These are phyloP conservation scores for Sturnira hondurensis DNA, from an alignment of 2,113 vertebrate species.

Conservation along the genomic window DNA sequence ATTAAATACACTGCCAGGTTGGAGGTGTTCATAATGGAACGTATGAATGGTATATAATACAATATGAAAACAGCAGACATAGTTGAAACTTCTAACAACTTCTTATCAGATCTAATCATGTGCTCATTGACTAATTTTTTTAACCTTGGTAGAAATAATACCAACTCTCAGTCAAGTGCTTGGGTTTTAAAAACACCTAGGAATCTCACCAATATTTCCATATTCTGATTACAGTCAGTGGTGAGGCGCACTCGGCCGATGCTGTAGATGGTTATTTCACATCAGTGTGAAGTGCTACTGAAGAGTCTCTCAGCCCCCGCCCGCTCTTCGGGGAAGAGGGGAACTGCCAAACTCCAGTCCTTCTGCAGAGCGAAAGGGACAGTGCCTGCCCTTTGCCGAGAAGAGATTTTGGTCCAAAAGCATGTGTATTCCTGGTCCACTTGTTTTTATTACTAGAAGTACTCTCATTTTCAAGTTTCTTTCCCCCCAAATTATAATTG, in stretches of 20 bases:
- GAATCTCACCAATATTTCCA: background rate
- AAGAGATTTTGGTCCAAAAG: background rate
- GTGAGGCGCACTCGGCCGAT: background rate
- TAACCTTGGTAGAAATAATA: background rate
- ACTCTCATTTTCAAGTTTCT: conserved; percentile 43
- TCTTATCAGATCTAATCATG: background rate
- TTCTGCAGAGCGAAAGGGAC: background rate
- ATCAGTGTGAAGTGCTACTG: background rate
- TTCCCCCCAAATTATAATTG: conserved; percentile 43
- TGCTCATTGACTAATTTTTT: background rate
- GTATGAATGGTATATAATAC: background rate
- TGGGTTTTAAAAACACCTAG: background rate
- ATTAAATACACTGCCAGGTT: background rate
- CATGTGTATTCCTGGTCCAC: background rate
- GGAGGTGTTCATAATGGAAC: background rate
- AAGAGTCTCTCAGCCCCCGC: background rate
- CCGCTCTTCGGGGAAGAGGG: background rate
- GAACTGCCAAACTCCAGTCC: background rate
- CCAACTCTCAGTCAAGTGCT: background rate
- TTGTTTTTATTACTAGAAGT: conserved; percentile 43
- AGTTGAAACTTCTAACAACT: background rate
- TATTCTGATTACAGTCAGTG: background rate
- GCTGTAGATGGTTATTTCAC: background rate
- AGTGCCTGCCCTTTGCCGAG: background rate
- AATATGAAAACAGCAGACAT: background rate